Base-by-base conservation (phyloP, 2,888 invertebrate genomes). In the Gymnoscelis rufifasciata region DNA sequence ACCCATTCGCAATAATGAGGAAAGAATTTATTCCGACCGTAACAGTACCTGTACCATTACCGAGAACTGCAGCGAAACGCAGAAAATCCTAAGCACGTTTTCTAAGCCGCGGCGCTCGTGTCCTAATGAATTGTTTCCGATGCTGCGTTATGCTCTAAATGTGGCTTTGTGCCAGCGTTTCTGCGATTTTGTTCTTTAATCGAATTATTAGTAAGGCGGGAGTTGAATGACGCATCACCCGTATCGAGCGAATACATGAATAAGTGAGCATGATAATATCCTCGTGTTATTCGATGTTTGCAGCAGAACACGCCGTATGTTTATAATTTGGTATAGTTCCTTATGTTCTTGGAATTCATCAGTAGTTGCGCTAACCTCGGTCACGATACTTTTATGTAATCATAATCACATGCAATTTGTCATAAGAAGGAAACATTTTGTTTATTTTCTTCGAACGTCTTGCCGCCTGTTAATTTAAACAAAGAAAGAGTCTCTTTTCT, bases 121-220 rank as follows among this genome's bases (percentile, higher is more conserved):
- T 47, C 48, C 55, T 66, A 73, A 81, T 71, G 73, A 76, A 70
- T 59, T 51, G 65, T 66, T 78, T 81, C 82, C 81, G 67, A 62
- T 55, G 42, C 13, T 31, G 29, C 37, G 42, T 45, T 45, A 48
- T 43, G 59, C 52, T 60, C 56, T 60, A 60, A 62, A 60, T 60
- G 58, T 47, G 40, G 47, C 49, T 46, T 47, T 56, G 54, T 56
- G 44, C 39, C 37, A 37, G 24, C 43, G 40, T 39, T 38, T 26
- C 29, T 48, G 30, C 46, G 40, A 47, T 43, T 48, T 51, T 46
- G 47, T 38, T 24, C 43, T 45, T 15, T 44, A 43, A 37, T 33
- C 23, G 31, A 28, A 33, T 31, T 12, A 27, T 5, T 19, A 3
- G 23, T 11, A 48, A 28, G 44, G 23, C 8, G n/a, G 15, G 11